Conservation (phyloP, 2,797 vertebrate genomes). For the Sciaenops ocellatus region DNA sequence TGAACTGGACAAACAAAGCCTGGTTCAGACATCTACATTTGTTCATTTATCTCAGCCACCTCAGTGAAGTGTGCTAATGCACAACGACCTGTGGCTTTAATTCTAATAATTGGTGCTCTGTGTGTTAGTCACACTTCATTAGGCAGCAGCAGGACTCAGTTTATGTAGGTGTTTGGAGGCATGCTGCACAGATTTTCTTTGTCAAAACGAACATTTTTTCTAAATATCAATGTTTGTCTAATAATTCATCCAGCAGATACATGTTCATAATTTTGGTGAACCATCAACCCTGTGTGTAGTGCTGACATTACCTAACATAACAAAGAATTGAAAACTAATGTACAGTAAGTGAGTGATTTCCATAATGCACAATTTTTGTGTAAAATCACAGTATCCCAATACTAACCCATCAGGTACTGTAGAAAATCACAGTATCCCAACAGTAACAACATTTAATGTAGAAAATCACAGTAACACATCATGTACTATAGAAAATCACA, state of each 20-base stretch:
- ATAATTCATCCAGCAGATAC: background rate
- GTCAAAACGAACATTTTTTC: background rate
- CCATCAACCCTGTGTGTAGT: background rate
- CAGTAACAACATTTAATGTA: no score
- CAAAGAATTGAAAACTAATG: no score
- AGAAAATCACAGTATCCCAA: no score
- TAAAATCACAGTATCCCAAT: no score
- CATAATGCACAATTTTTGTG: no score
- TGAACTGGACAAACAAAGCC: background rate
- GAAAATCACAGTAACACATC: no score
- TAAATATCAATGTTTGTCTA: background rate
- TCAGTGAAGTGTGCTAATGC: conserved; percentile 1
- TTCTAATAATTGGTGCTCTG: background rate
- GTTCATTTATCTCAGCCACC: conserved; percentile 11
- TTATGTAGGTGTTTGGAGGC: conserved; percentile 23
- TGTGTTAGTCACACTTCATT: conserved; percentile 45
- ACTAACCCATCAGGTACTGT: no score
- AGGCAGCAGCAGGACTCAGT: conserved; percentile 13
- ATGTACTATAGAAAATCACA: no score
- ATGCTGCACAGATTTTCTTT: background rate
- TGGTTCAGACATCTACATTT: conserved; percentile 4
- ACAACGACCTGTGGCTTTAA: conserved; percentile 4
- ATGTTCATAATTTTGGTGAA: background rate
- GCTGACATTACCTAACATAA: background rate
- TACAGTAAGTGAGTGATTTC: no score